Conservation (phyloP, 1,140 invertebrate genomes). For the Drosophila orosa region DNA sequence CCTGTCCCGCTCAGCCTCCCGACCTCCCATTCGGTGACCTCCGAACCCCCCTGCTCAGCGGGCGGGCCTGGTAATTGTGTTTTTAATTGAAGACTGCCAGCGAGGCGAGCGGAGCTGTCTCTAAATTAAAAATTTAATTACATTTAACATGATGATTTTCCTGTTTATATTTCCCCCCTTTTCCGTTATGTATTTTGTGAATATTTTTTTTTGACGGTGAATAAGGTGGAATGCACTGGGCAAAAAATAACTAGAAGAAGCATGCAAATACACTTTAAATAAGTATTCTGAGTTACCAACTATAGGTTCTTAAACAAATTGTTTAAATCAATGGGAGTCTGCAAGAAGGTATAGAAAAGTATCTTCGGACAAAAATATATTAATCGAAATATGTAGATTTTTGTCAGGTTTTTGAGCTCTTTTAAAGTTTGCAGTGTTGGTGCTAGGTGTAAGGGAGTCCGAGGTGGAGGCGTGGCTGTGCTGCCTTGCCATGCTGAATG, state of each 20-base stretch:
- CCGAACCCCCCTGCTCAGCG: slow-evolving; percentile 31
- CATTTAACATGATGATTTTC: slow-evolving; percentile 78
- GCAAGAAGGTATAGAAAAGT: not conserved
- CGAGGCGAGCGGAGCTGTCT: slow-evolving; percentile 51
- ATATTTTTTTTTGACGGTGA: slow-evolving; percentile 17
- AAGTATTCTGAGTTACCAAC: not conserved
- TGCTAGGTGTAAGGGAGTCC: not conserved
- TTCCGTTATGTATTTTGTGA: slow-evolving; percentile 20
- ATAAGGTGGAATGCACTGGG: slow-evolving; percentile 8
- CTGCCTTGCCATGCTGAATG: slow-evolving; percentile 59
- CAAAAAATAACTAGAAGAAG: not conserved
- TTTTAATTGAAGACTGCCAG: slow-evolving; percentile 79
- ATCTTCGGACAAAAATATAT: too few relatives aligned
- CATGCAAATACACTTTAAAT: too few relatives aligned
- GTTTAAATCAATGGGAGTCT: not conserved
- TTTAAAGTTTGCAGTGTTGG: slow-evolving; percentile 1
- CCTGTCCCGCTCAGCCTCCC: slow-evolving; percentile 46
- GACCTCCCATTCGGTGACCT: slow-evolving; percentile 9
- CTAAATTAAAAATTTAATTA: slow-evolving; percentile 83
- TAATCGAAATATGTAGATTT: too few relatives aligned
- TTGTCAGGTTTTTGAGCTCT: not conserved
- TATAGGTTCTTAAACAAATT: not conserved
- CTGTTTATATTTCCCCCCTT: slow-evolving; percentile 31
- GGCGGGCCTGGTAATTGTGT: slow-evolving; percentile 72
- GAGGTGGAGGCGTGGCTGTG: not conserved